Percentiles rank a stretch among this genome's conserved stretches.
Conservation (phyloP, 2,797 vertebrate genomes). For the Allobates femoralis region DNA sequence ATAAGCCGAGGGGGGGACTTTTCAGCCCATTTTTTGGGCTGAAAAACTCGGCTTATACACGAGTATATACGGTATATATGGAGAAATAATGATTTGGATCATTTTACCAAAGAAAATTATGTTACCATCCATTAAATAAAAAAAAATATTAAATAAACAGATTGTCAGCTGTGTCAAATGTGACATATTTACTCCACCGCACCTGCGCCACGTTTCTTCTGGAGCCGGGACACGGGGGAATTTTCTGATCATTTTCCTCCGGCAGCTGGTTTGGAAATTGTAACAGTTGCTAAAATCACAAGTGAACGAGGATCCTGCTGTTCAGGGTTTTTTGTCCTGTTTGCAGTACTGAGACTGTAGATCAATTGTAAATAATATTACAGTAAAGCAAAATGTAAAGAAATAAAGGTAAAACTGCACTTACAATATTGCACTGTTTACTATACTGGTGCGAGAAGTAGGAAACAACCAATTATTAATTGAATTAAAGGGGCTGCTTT, state of each 20-base stretch:
- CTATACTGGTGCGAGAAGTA: not conserved
- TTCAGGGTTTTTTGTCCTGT: not conserved
- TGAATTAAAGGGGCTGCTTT: too few species aligned
- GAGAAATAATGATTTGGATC: too few species aligned
- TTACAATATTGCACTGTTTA: not conserved
- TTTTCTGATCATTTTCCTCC: not conserved
- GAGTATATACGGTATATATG: too few species aligned
- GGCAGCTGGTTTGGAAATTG: not conserved
- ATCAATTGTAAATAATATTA: not conserved
- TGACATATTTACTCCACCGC: not conserved
- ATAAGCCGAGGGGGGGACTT: too few species aligned
- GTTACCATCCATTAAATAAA: conserved; percentile 16
- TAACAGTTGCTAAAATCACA: not conserved
- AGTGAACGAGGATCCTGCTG: not conserved
- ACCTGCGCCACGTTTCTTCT: not conserved
- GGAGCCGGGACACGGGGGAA: not conserved
- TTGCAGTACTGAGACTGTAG: not conserved
- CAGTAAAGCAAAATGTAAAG: not conserved
- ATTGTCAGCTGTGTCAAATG: not conserved
- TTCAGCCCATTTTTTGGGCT: too few species aligned
- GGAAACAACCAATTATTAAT: not conserved
- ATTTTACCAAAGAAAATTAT: conserved; percentile 3
- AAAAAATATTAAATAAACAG: not conserved
- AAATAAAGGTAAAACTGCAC: not conserved
- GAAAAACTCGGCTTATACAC: too few species aligned